phyloP scores from a whole-genome alignment of 2,888 invertebrate species.

The Cordilura impudica region DNA sequence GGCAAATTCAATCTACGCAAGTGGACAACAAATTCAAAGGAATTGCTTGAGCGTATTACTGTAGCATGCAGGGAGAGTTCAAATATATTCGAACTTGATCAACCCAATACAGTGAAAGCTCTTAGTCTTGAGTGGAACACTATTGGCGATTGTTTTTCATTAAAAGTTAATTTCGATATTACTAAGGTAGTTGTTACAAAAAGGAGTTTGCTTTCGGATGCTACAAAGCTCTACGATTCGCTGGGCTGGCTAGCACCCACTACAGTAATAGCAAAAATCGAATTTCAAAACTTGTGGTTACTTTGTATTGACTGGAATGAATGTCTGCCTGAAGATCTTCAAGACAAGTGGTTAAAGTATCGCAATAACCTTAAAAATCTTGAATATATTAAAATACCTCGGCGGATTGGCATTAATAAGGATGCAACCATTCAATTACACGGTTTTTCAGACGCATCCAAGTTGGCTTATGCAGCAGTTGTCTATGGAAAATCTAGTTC shows the following conservation, averaged over 20 bases:
- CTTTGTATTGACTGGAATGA: conserved; percentile 26
- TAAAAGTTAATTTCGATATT: conserved; percentile 15
- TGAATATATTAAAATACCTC: too few species aligned
- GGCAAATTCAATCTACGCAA: too few species aligned
- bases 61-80: too few species aligned
- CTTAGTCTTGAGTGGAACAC: too few species aligned
- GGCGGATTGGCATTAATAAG: too few species aligned
- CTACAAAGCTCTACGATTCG: conserved; percentile 29
- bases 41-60: too few species aligned
- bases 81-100: conserved; percentile 21
- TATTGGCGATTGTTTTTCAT: too few species aligned
- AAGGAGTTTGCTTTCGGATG: conserved; percentile 34
- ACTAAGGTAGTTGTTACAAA: too few species aligned
- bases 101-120: conserved; percentile 26
- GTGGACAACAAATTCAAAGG: too few species aligned
- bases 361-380: too few species aligned
- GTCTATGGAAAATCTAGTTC: conserved; percentile 14
- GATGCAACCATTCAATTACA: too few species aligned
- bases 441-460: conserved; percentile 30
- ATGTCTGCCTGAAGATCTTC: neutral
- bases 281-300: conserved; percentile 22
- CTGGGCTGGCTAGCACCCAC: conserved; percentile 26
- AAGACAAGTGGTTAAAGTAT: conserved; percentile 30
- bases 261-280: conserved; percentile 27
- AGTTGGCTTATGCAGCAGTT: conserved; percentile 24